Evolutionary conservation across 2,113 vertebrate species (phyloP), one percentile per base, ranked within the genome.

Genomic region (Raja brachyura): DNA sequence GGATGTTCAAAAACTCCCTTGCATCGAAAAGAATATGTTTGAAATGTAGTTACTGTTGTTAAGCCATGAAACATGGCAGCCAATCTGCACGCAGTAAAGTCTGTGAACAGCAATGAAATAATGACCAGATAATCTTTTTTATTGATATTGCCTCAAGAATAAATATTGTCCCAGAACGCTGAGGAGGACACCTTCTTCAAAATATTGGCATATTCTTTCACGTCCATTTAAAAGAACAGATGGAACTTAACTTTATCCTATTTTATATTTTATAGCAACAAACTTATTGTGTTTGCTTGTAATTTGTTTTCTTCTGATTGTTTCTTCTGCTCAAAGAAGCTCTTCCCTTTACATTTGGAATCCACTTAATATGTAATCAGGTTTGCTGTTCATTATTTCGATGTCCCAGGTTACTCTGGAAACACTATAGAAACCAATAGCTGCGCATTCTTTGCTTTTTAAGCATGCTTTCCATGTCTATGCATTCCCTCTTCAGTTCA

Each of bases 231-330:
- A 22, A 59, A 86, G 9, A 16, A 1, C 28, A 86, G 81, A 85
- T 13, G 56, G 22, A 11, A 13, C 20, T 7, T 83, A 25, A 8
- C 25, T 59, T 54, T 14, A 85, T 25, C 22, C 25, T 28, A 20
- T 68, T 90, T 66, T 73, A 25, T 92, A 73, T 92, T 92, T 92
- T 54, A 25, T 7, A 73, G 28, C 33, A 73, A 92, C 33, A 92
- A 13, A 20, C 39, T 33, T 20, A 56, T 68, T 48, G 33, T 7
- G 28, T 73, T 25, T 92, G 66, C 22, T 22, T 54, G 5, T 0
- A 54, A 22, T 22, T 16, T 33, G 6, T 73, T 31, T 70, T 39
- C 18, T 22, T 92, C 33, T 31, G 22, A 0, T 33, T 8, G 14
- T 48, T 48, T 48, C 39, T 48, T 73, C 18, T 70, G 28, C 66